Base-by-base conservation (phyloP, 2,113 vertebrate species). In the Cygnus buccinator region DNA sequence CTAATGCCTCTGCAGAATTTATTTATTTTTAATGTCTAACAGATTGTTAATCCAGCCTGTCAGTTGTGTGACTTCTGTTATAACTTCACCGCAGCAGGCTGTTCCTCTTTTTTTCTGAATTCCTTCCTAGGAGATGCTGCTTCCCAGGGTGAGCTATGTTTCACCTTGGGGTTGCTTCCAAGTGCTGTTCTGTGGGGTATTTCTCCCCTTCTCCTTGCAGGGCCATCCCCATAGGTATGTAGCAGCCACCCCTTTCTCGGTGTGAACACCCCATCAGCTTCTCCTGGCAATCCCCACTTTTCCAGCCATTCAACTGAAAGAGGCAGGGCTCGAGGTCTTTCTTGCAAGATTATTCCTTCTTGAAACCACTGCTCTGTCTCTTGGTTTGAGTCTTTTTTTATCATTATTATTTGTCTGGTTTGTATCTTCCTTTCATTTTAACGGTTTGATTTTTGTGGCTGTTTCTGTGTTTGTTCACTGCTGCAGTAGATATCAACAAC, bases 401-500 rank as follows among this genome's bases (percentile, higher is more conserved):
- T 85, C 83, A 28, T 81, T 84, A 78, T 72, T 91, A 83, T 90
- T 94, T 79, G 66, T 89, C 84, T 95, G 50, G 58, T 82, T 92
- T 91, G 80, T 82, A 59, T 26, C 54, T 87, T 90, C 68, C 73
- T 95, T 95, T 94, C 89, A 82, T 96, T 91, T 46, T 85, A 92
- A 79, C 7, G 5, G 72, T 93, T 76, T 95, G 80, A 94, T 95
- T 96, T 96, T 96, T 96, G 89, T 94, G 93, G 80, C 89, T 96
- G 86, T 95, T 96, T 94, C 95, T 94, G 58, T 93, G 86, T 94
- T 95, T 94, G 85, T 89, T 95, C 13, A 0, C 81, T 93, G 81
- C 78, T 95, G 91, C 89, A 79, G 77, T 80, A 94, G 93, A 65
- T 96, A 95, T 89, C 89, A 97, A 96, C 89, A 95, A 94, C 94